These are phyloP conservation scores for Lutraria lutraria DNA, from an alignment of 2,888 invertebrate genomes.

Conservation along the genomic window DNA sequence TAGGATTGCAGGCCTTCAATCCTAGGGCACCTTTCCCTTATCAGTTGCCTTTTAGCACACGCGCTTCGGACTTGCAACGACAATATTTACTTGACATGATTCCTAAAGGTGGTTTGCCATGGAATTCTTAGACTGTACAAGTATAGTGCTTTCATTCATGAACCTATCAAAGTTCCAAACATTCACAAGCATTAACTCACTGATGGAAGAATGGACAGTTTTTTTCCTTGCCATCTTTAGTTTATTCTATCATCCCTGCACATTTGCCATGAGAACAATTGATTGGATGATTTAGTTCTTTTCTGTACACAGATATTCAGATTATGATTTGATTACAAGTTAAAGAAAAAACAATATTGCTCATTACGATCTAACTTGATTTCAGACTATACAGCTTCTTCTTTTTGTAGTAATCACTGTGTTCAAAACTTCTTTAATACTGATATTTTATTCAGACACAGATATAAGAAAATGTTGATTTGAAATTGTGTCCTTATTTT, in stretches of 20 bases:
- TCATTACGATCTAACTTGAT: too few relatives aligned
- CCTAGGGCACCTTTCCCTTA: constrained; percentile 84
- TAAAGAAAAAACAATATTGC: background rate
- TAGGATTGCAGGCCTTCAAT: constrained; percentile 82
- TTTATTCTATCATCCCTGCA: background rate
- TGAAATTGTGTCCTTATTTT: too few relatives aligned
- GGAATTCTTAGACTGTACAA: constrained; percentile 70
- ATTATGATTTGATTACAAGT: background rate
- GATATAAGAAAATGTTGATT: too few relatives aligned
- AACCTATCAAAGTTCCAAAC: background rate
- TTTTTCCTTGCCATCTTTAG: background rate
- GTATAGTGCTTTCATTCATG: background rate
- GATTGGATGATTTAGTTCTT: background rate
- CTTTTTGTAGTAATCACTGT: too few relatives aligned
- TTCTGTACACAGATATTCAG: background rate
- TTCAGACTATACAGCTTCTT: too few relatives aligned
- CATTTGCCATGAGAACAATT: background rate
- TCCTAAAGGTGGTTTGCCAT: constrained; percentile 79
- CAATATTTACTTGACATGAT: constrained; percentile 99
- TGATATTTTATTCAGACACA: too few relatives aligned
- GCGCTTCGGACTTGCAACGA: constrained; percentile 90
- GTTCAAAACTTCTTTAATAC: too few relatives aligned
- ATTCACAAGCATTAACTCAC: background rate
- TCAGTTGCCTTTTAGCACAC: constrained; percentile 80
- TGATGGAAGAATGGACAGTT: background rate